These are phyloP conservation scores for Parotocinclus haroldoi DNA, from an alignment of 2,797 vertebrate species.

Conservation along the genomic window DNA sequence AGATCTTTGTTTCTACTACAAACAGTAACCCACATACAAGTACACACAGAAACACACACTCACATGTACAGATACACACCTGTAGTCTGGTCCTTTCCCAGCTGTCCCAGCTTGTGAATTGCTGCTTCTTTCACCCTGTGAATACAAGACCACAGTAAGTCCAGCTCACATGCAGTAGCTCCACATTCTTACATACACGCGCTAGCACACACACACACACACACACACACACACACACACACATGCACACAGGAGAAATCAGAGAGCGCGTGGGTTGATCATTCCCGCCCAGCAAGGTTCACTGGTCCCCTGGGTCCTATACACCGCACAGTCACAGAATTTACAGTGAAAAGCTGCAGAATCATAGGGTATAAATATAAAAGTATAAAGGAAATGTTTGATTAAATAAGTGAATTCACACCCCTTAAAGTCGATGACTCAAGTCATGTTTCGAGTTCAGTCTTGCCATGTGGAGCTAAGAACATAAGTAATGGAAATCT, in stretches of 20 bases:
- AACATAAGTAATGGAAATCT: too few species aligned
- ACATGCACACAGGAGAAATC: constrained; percentile 29
- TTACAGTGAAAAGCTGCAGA: not conserved
- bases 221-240: constrained; percentile 13
- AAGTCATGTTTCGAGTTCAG: too few species aligned
- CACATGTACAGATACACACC: constrained; percentile 58
- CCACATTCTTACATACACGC: constrained; percentile 14
- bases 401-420: too few species aligned
- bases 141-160: constrained; percentile 60
- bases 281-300: constrained; percentile 57
- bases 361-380: not conserved
- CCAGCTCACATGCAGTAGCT: constrained; percentile 32
- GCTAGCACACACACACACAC: constrained; percentile 16
- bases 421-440: too few species aligned
- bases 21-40: constrained; percentile 11
- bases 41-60: constrained; percentile 17
- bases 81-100: constrained; percentile 54
- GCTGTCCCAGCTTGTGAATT: constrained; percentile 49
- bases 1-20: constrained; percentile 1
- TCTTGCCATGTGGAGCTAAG: too few species aligned
- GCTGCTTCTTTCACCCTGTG: constrained; percentile 63
- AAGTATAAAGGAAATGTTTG: too few species aligned
- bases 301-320: constrained; percentile 76
- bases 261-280: constrained; percentile 62
- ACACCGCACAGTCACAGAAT: constrained; percentile 55